Conservation (phyloP, 2,888 invertebrate species). For the Parascotia fuliginaria region DNA sequence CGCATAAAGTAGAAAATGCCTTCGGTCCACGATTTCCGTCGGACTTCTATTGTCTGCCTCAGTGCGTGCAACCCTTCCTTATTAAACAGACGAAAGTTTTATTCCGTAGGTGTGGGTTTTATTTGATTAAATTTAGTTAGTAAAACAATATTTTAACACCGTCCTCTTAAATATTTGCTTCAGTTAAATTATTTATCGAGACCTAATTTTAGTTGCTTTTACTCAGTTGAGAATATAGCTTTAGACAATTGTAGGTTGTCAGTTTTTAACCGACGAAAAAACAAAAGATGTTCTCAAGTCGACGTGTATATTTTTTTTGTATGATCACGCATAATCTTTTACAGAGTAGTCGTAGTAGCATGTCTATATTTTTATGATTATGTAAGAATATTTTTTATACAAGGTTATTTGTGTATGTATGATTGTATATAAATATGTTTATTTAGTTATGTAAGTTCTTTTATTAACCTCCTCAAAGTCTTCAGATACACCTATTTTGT, state of each 20-base stretch:
- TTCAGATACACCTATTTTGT: too few species aligned
- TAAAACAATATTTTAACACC: conserved; percentile 42
- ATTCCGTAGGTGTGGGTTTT: conserved; percentile 65
- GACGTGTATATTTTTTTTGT: too few species aligned
- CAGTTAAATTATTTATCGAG: conserved; percentile 24
- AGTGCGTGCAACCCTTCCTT: conserved; percentile 74
- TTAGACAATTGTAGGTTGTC: background rate
- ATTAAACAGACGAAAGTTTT: conserved; percentile 65
- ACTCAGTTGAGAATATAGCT: background rate
- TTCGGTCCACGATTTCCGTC: conserved; percentile 73
- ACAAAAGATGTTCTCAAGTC: too few species aligned
- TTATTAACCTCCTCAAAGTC: too few species aligned
- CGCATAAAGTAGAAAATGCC: conserved; percentile 77
- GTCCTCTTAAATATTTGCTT: conserved; percentile 26
- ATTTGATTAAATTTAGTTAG: conserved; percentile 48
- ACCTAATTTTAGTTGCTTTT: conserved; percentile 19
- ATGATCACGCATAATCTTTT: too few species aligned
- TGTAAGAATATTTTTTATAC: too few species aligned
- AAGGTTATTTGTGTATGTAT: too few species aligned
- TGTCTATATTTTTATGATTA: too few species aligned
- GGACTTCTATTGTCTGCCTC: conserved; percentile 73
- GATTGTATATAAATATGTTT: too few species aligned
- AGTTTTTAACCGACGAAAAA: too few species aligned
- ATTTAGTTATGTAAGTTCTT: too few species aligned
- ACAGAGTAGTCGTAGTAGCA: too few species aligned